phyloP scores from a whole-genome alignment of 2,797 vertebrate genomes.

The Pipistrellus nathusii region DNA sequence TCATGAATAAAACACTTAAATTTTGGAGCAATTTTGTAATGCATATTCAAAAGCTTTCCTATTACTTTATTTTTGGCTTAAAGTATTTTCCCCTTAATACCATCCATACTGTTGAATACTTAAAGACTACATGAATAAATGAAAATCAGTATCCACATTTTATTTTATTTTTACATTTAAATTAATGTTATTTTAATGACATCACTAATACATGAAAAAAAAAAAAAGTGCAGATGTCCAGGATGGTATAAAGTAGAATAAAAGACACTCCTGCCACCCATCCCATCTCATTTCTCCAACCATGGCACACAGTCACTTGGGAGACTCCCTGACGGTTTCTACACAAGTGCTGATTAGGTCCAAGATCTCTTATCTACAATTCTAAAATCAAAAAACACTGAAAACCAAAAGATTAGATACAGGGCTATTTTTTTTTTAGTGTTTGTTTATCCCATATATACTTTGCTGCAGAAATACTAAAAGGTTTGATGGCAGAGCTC shows the following conservation, averaged over 20 bases:
- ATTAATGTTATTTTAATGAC: not conserved
- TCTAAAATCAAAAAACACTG: not conserved
- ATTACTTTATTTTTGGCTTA: not conserved
- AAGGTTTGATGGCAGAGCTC: not conserved
- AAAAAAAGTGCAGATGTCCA: not conserved
- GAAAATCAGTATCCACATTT: conserved; percentile 3
- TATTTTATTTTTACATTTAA: not conserved
- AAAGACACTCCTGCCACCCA: not conserved
- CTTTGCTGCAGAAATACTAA: not conserved
- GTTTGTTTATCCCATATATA: not conserved
- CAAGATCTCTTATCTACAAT: not conserved
- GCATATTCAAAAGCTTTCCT: conserved; percentile 38
- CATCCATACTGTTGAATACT: not conserved
- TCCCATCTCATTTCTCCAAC: not conserved
- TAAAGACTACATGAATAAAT: conserved; percentile 34
- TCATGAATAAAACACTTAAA: conserved; percentile 31
- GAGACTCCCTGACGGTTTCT: not conserved
- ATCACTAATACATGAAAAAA: not conserved
- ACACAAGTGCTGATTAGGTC: not conserved
- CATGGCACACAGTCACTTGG: not conserved
- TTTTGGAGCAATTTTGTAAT: conserved; percentile 39
- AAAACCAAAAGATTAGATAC: conserved; percentile 27
- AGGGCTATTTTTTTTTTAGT: not conserved
- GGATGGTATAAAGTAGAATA: not conserved
- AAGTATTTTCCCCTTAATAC: conserved; percentile 52